Conservation (phyloP, 2,888 invertebrate species). For the Yponomeuta cagnagella region DNA sequence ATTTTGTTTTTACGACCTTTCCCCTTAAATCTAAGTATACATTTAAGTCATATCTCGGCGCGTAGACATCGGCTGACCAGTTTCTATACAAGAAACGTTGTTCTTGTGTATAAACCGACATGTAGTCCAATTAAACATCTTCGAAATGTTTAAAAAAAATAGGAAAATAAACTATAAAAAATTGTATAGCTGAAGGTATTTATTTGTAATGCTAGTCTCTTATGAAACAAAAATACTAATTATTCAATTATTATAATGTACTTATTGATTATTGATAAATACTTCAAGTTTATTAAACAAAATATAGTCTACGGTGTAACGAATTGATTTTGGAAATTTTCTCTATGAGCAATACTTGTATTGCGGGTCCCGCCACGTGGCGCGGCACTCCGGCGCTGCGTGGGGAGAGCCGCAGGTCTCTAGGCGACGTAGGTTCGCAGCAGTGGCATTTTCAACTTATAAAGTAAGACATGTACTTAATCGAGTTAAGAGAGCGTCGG, state of each 20-base stretch:
- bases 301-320: conserved; percentile 73
- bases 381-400: conserved; percentile 27
- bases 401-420: conserved; percentile 25
- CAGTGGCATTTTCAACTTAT: conserved; percentile 72
- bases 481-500: conserved; percentile 54
- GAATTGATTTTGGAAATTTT: conserved; percentile 71
- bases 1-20: conserved; percentile 72
- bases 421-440: conserved; percentile 70
- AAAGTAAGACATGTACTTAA: conserved; percentile 69
- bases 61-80: conserved; percentile 62
- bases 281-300: conserved; percentile 74
- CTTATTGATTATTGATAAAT: conserved; percentile 76
- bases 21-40: conserved; percentile 72
- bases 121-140: conserved; percentile 52
- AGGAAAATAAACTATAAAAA: conserved; percentile 58
- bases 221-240: conserved; percentile 74
- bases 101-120: conserved; percentile 60
- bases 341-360: conserved; percentile 59
- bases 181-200: conserved; percentile 76
- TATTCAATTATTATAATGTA: conserved; percentile 76
- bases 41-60: conserved; percentile 73
- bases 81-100: conserved; percentile 55
- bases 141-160: conserved; percentile 65
- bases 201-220: conserved; percentile 76
- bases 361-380: conserved; percentile 27